Percentiles rank a stretch among this genome's conserved stretches.
Conservation (phyloP, 2,113 vertebrate genomes). For the Patagioenas fasciata region DNA sequence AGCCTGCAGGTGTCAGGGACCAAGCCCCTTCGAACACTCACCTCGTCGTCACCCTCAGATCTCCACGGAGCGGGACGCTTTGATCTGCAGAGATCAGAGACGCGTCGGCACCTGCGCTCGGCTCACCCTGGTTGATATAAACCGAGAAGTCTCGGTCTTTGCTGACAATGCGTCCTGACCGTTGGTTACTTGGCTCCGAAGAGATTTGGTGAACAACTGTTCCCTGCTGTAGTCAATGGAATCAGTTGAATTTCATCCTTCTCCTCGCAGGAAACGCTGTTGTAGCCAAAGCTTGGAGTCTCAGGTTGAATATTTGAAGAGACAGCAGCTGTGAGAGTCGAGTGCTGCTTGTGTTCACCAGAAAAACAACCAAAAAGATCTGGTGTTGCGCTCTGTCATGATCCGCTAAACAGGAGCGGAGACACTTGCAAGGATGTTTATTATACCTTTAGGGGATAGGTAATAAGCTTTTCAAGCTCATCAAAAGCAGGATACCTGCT, state of each 20-base stretch:
- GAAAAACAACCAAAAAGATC: neutral
- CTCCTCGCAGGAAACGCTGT: neutral
- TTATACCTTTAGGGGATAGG: neutral
- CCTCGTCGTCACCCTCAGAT: neutral
- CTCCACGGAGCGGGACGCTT: neutral
- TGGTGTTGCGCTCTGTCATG: neutral
- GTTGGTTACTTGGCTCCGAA: neutral
- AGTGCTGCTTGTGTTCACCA: neutral
- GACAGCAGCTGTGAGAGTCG: neutral
- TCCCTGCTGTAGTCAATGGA: neutral
- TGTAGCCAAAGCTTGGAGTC: neutral
- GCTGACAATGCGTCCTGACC: neutral
- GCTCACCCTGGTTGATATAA: no score
- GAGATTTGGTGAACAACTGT: neutral
- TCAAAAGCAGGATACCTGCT: neutral
- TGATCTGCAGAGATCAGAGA: neutral
- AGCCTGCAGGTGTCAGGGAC: neutral
- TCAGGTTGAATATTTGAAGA: neutral
- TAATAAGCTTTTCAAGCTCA: neutral
- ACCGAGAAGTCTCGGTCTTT: neutral
- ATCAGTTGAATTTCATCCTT: neutral
- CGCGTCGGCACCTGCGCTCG: no score
- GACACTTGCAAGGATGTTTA: neutral
- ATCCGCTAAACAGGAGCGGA: neutral
- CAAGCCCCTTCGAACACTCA: neutral